Base-by-base conservation (phyloP, 92 coral and sea anemone genomes). In the Heliopora coerulea region DNA sequence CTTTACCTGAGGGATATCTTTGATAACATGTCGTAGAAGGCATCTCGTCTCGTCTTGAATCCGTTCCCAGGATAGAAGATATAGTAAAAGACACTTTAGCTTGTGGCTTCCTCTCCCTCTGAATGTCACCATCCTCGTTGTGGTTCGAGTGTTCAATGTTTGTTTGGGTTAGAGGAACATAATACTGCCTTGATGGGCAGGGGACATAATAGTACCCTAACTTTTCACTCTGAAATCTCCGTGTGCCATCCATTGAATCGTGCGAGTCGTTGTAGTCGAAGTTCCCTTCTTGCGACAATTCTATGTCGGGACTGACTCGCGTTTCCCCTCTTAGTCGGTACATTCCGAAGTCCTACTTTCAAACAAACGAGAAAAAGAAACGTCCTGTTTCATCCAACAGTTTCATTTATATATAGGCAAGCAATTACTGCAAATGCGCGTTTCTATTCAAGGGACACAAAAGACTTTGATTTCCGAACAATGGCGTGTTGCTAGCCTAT, bases 401-500 rank as follows among this genome's bases (percentile, higher is more conserved):
- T 13, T 29, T 32, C 14, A 17, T 70, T 52, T 70, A 70, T 70
- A 70, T 32, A 19, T 25, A 28, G 23, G 52, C 62, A 28, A 30
- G 48, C 33, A 23, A 70, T 49, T 70, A 34, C 40, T 21, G 14
- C n/a, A 30, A 52, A 31, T 17, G 24, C 18, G 63, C 77, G n/a
- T 39, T 2, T 19, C 40, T 68, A 68, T 70, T 70, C 63, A 67
- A 35, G 1, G 44, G 3, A 44, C 59, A 67, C 74, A 67, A 67
- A 67, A 48, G 74, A 46, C 28, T 23, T 29, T 65, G 54, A 65
- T 39, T 14, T 24, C 30, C 6, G 41, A 52, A 70, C 77, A 70
- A 70, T 70, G 39, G 49, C 52, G 54, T 52, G 77, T 70, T 70
- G 63, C 77, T 70, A 70, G 77, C 77, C 62, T 49, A 70, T 54